Evolutionary conservation across 92 coral and sea anemone species (phyloP).

Genomic region (Phymanthus crucifer): DNA sequence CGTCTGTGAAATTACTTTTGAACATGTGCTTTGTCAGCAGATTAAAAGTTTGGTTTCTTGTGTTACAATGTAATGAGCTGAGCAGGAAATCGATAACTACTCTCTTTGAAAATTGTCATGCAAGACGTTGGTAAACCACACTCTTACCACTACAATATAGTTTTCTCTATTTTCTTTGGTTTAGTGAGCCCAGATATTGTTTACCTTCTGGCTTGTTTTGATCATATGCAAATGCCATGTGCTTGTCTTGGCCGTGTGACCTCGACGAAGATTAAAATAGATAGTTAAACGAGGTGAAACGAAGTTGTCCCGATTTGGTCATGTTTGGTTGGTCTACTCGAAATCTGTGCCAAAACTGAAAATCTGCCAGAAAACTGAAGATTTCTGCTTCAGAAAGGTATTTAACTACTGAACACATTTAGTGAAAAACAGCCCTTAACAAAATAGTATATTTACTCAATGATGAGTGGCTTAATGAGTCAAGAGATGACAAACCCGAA

Average conservation of each 20-base stretch:
- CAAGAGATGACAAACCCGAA: conserved; percentile 23
- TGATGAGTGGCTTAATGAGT: not conserved
- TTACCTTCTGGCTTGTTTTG: conserved; percentile 35
- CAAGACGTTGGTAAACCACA: not conserved
- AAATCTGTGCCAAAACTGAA: not conserved
- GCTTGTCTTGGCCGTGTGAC: conserved; percentile 23
- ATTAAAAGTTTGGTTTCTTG: not conserved
- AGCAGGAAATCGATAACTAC: not conserved
- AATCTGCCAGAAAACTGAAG: not conserved
- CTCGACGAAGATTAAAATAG: conserved; percentile 12
- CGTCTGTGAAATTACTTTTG: conserved; percentile 27
- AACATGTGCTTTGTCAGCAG: conserved; percentile 13
- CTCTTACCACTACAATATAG: not conserved
- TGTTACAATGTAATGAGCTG: not conserved
- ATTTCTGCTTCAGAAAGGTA: not conserved
- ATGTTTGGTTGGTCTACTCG: conserved; percentile 34
- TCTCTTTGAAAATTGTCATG: not conserved
- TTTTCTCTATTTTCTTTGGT: not conserved
- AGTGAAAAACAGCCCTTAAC: not conserved
- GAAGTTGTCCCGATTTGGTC: conserved; percentile 60
- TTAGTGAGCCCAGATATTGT: conserved; percentile 9
- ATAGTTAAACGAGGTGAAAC: conserved; percentile 27
- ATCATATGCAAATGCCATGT: conserved; percentile 38
- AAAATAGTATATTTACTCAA: not conserved
- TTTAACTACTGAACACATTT: not conserved